Percentiles rank a stretch among this genome's conserved stretches.
Conservation (phyloP, 2,888 invertebrate genomes). For the Leptarthrus brevirostris region DNA sequence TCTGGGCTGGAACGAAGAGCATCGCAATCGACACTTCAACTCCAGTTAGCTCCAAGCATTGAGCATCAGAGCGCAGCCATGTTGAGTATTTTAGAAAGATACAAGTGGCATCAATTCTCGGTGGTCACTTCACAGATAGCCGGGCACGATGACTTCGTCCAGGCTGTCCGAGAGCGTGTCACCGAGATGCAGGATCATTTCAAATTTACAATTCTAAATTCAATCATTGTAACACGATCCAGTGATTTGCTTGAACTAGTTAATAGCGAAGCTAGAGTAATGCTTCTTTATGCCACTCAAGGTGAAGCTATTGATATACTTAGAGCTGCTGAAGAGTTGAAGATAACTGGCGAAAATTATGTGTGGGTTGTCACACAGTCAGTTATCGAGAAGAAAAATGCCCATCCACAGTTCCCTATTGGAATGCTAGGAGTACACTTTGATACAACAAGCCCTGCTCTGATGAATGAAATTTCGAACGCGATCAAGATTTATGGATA, state of each 20-base stretch:
- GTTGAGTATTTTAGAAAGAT: conserved; percentile 92
- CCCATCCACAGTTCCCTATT: conserved; percentile 83
- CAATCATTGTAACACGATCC: conserved; percentile 82
- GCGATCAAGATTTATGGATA: conserved; percentile 92
- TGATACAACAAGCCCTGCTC: conserved; percentile 84
- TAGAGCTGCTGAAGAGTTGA: conserved; percentile 67
- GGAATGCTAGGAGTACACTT: conserved; percentile 95
- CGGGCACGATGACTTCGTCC: conserved; percentile 95
- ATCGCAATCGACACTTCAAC: conserved; percentile 87
- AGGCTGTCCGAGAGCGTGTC: conserved; percentile 89
- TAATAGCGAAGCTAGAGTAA: conserved; percentile 90
- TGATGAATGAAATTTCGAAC: conserved; percentile 88
- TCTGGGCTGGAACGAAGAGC: conserved; percentile 85
- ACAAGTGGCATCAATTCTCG: conserved; percentile 96
- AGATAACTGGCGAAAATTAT: conserved; percentile 79
- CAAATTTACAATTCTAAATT: conserved; percentile 88
- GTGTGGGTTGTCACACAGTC: conserved; percentile 98
- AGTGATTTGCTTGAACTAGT: conserved; percentile 84
- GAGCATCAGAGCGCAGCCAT: conserved; percentile 96
- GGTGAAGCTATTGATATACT: conserved; percentile 89
- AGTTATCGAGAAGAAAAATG: conserved; percentile 85
- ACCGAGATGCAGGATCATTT: conserved; percentile 82
- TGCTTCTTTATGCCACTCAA: conserved; percentile 90
- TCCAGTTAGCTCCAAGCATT: conserved; percentile 95
- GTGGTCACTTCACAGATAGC: conserved; percentile 94